phyloP scores from a whole-genome alignment of 2,797 vertebrate genomes.

The Artibeus lituratus region DNA sequence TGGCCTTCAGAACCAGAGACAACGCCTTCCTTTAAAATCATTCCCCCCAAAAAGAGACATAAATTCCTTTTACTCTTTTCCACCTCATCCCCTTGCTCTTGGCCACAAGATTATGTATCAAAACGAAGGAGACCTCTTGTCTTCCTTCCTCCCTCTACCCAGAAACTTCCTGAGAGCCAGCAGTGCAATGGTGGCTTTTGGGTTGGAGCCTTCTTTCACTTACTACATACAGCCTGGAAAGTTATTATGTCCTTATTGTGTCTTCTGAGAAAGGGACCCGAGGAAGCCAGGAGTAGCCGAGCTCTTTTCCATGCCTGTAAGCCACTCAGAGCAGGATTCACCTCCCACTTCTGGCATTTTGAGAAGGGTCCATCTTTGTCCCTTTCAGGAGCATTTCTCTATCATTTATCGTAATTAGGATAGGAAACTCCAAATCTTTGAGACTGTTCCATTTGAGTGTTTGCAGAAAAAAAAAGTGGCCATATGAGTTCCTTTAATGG shows the following conservation, averaged over 20 bases:
- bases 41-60: neutral
- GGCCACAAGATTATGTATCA: neutral
- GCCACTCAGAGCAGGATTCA: neutral
- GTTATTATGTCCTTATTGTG: neutral
- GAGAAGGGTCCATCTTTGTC: neutral
- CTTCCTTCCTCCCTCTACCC: neutral
- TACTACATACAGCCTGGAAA: neutral
- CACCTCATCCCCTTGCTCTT: neutral
- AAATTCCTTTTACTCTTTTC: neutral
- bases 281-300: neutral
- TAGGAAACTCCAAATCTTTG: neutral
- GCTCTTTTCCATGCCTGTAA: neutral
- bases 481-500: neutral
- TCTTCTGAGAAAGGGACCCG: neutral
- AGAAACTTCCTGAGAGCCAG: neutral
- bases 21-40: neutral
- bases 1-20: neutral
- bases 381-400: neutral
- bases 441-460: neutral
- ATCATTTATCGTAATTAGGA: neutral
- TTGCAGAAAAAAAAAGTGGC: neutral
- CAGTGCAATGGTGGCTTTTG: neutral
- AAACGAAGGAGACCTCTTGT: neutral
- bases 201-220: neutral
- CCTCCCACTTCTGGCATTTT: too few species aligned